Evolutionary conservation across 1,140 invertebrate species (phyloP), one percentile per base, ranked within the genome.

Genomic region (Sinella curviseta): DNA sequence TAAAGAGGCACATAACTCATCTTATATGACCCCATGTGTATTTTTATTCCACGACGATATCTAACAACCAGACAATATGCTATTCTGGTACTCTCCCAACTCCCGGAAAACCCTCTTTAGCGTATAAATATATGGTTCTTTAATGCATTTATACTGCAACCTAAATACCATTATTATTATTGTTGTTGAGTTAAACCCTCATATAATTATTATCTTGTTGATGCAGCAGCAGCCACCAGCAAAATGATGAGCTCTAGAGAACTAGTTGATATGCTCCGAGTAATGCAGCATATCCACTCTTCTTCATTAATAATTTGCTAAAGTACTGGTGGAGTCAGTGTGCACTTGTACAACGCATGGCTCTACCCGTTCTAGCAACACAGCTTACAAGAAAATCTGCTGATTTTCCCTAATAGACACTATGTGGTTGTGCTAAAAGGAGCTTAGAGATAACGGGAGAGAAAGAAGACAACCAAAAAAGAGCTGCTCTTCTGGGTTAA

Each of bases 401-500:
- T 60, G 55, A 60, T 60, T 60, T 60, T 60, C 55, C 4, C 55
- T 60, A 60, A 60, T 60, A 60, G 55, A 60, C 55, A 60, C 55
- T 60, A 26, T 60, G 55, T 26, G 55, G 55, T 60, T 24, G 8
- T 24, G 55, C 24, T 14, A 60, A 8, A 14, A 24, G 3, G 55
- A 60, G 8, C n/a, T 8, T 14, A 24, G 24, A 4, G 39, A 4
- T 60, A 17, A 60, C 12, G 4, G 12, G n/a, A 48, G 39, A 48
- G 39, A 48, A 17, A 48, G 39, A 48, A 48, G 17, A 17, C n/a
- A n/a, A n/a, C n/a, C n/a, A n/a, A n/a, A n/a, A n/a, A n/a, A n/a
- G n/a, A n/a, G n/a, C n/a, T n/a, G n/a, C n/a, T n/a, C n/a, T n/a
- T n/a, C 39, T 48, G 39, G 39, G 39, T 48, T 48, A 48, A 48